Evolutionary conservation across 2,888 invertebrate species (phyloP).

Genomic region (Endomychus coccineus): DNA sequence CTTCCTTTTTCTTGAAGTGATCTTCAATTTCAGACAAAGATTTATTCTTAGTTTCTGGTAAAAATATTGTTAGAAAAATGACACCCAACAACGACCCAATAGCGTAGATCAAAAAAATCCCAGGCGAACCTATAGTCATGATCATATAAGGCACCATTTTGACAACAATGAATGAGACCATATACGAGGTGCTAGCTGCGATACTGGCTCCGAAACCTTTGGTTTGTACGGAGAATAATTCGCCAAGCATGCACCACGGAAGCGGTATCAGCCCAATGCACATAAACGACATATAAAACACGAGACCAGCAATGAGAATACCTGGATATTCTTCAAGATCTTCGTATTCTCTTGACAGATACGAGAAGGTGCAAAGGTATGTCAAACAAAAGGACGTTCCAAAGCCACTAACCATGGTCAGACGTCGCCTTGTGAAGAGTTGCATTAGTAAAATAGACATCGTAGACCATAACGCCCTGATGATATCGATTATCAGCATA

Average conservation of each 20-base stretch:
- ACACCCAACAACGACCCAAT: conserved; percentile 52
- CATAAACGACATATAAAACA: conserved; percentile 54
- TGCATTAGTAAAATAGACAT: conserved; percentile 57
- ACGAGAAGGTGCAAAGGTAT: conserved; percentile 22
- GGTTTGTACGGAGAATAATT: conserved; percentile 52
- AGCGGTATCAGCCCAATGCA: conserved; percentile 57
- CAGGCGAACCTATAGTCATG: conserved; percentile 48
- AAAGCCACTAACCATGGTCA: conserved; percentile 57
- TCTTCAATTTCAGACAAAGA: conserved; percentile 63
- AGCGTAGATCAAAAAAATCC: conserved; percentile 60
- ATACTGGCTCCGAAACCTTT: conserved; percentile 61
- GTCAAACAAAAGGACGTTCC: conserved; percentile 55
- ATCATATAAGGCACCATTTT: conserved; percentile 60
- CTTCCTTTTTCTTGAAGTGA: conserved; percentile 7
- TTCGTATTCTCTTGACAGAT: conserved; percentile 21
- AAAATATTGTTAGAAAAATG: conserved; percentile 49
- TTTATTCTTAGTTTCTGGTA: conserved; percentile 65
- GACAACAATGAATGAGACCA: conserved; percentile 58
- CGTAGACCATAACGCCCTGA: conserved; percentile 55
- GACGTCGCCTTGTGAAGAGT: conserved; percentile 53
- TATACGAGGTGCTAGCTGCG: conserved; percentile 56
- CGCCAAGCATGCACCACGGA: conserved; percentile 70
- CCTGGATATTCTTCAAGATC: conserved; percentile 27
- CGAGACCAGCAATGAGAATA: conserved; percentile 43
- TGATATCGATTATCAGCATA: conserved; percentile 57